Conservation (phyloP, 2,888 invertebrate genomes). For the Eugnorisma glareosa region DNA sequence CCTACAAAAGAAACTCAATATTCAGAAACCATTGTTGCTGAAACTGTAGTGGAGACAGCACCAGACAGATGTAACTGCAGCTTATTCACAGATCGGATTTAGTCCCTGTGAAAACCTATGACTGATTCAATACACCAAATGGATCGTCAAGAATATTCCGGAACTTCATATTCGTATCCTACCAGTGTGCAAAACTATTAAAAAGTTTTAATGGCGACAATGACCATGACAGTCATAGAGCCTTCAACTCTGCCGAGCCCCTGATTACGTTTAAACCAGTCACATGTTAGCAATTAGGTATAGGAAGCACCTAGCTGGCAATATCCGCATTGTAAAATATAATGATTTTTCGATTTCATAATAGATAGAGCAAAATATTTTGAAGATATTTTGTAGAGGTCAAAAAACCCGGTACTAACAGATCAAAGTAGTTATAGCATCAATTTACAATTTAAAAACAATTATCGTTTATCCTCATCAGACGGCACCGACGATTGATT, state of each 20-base stretch:
- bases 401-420: conserved; percentile 5
- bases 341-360: conserved; percentile 27
- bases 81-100: no score
- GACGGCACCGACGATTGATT: background rate
- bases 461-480: conserved; percentile 16
- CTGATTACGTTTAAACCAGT: conserved; percentile 1
- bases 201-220: background rate
- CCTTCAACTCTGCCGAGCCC: conserved; percentile 7
- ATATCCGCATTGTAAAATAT: conserved; percentile 38
- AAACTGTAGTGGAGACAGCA: no score
- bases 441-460: conserved; percentile 10
- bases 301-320: conserved; percentile 28
- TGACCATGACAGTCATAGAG: conserved; percentile 8
- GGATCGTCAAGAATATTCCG: background rate
- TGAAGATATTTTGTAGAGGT: conserved; percentile 30
- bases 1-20: no score
- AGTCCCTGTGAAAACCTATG: no score
- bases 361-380: background rate
- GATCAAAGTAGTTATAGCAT: conserved; percentile 21
- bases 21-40: no score
- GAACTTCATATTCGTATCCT: background rate
- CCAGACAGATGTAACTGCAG: no score
- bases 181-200: background rate
- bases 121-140: no score
- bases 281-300: background rate